Percentiles rank a stretch among this genome's conserved stretches.
Evolutionary conservation across 1,140 invertebrate genomes (phyloP).

Genomic region (Tribolium castaneum): DNA sequence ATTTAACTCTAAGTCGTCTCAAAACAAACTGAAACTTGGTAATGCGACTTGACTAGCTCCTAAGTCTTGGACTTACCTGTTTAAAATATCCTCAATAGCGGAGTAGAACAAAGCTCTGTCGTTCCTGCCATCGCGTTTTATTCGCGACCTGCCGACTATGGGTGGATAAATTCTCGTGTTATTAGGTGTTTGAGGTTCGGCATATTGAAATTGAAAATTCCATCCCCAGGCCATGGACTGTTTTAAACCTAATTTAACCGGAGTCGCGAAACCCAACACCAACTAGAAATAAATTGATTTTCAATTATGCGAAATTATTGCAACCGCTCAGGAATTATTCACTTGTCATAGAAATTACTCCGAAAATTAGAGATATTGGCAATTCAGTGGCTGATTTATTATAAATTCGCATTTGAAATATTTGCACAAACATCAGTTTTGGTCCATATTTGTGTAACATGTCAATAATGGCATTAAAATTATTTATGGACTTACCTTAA

Average conservation of each 20-base stretch:
- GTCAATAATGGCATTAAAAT: no score
- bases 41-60: background rate
- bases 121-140: constrained; percentile 34
- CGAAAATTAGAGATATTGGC: background rate
- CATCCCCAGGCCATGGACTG: constrained; percentile 52
- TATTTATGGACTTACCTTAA: constrained; percentile 6
- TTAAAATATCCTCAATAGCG: constrained; percentile 44
- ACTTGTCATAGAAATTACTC: background rate
- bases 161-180: constrained; percentile 46
- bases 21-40: background rate
- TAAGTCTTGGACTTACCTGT: constrained; percentile 34
- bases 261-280: constrained; percentile 49
- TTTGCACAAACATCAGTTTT: no score
- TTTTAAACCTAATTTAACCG: constrained; percentile 48
- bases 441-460: no score
- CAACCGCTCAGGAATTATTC: background rate
- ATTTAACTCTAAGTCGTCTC: background rate
- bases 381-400: no score
- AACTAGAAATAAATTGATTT: constrained; percentile 45
- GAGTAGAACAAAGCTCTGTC: constrained; percentile 48
- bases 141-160: constrained; percentile 24
- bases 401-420: no score
- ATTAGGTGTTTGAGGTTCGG: constrained; percentile 41
- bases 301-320: background rate
- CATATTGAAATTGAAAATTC: constrained; percentile 54